Conservation (phyloP, 1,140 invertebrate species). For the Acromyrmex heyeri region DNA sequence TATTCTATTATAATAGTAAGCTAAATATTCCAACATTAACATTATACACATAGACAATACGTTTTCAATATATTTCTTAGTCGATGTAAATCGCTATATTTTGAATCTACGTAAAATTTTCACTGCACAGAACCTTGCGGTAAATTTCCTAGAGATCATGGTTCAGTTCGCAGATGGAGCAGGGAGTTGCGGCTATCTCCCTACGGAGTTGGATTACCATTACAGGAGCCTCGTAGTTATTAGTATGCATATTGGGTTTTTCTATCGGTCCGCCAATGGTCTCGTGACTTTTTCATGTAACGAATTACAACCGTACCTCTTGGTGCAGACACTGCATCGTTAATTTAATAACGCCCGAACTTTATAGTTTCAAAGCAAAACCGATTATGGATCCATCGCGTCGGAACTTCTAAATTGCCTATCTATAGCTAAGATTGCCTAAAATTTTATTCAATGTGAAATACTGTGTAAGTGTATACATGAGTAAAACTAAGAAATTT, state of each 20-base stretch:
- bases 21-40: not conserved
- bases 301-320: constrained; percentile 10
- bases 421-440: constrained; percentile 18
- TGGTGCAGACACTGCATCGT: not conserved
- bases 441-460: not conserved
- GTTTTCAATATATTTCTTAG: not conserved
- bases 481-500: not conserved
- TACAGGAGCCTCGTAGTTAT: constrained; percentile 63
- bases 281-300: constrained; percentile 68
- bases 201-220: constrained; percentile 49
- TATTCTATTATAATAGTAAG: not conserved
- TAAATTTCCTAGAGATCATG: constrained; percentile 66
- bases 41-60: not conserved
- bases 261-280: constrained; percentile 39
- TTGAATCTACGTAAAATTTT: constrained; percentile 63
- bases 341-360: constrained; percentile 63
- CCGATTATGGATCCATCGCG: constrained; percentile 16
- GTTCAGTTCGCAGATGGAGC: constrained; percentile 68
- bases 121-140: constrained; percentile 45
- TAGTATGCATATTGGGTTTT: constrained; percentile 68
- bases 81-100: constrained; percentile 57
- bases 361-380: constrained; percentile 49
- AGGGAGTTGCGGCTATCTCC: constrained; percentile 63
- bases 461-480: not conserved
- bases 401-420: constrained; percentile 42